These are phyloP conservation scores for Petrocephalus sullivani DNA, from an alignment of 2,797 vertebrate species.

Conservation along the genomic window DNA sequence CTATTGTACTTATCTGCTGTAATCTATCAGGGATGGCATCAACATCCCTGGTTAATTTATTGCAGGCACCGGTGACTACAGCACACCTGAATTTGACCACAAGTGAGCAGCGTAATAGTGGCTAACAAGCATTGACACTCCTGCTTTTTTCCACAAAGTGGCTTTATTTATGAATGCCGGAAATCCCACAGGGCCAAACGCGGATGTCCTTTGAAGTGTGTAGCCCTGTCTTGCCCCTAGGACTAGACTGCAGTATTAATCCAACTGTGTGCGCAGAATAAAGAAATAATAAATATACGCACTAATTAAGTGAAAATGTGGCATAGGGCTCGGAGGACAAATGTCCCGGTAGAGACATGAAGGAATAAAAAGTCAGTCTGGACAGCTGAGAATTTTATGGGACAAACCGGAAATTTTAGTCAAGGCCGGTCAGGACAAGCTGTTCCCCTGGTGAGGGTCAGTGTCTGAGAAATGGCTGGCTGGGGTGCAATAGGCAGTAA, in stretches of 20 bases:
- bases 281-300: not conserved
- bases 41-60: not conserved
- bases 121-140: not conserved
- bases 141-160: not conserved
- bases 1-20: not conserved
- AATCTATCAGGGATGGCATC: not conserved
- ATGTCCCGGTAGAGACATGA: not conserved
- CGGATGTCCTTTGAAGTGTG: not conserved
- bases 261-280: not conserved
- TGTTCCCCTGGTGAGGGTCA: not conserved
- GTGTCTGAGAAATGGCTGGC: not conserved
- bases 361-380: not conserved
- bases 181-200: not conserved
- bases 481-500: not conserved
- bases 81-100: not conserved
- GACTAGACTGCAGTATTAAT: not conserved
- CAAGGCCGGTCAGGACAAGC: conserved; percentile 9
- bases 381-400: not conserved
- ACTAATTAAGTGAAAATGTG: conserved; percentile 8
- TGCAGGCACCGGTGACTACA: not conserved
- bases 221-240: not conserved
- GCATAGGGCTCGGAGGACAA: not conserved
- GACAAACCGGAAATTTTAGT: conserved; percentile 1
- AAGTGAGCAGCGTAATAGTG: not conserved
- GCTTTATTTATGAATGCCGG: not conserved